A percentile compares a stretch with the other conserved stretches of the same genome.
phyloP scores from a whole-genome alignment of 2,113 vertebrate species.

The Phainopepla nitens region DNA sequence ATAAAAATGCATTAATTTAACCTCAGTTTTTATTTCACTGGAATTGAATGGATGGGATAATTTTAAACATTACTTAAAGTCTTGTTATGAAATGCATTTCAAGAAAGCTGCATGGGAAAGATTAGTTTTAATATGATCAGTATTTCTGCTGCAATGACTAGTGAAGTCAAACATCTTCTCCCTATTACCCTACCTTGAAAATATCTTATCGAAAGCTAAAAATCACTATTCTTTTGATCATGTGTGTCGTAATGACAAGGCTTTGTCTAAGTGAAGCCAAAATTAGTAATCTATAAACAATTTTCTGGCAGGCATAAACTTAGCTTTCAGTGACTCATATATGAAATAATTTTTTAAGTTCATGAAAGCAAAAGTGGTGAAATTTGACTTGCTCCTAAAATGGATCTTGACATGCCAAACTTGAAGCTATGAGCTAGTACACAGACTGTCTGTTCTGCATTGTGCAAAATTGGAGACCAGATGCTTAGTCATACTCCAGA shows the following conservation, averaged over 20 bases:
- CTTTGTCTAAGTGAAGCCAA: not conserved
- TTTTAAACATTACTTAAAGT: not conserved
- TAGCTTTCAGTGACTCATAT: not conserved
- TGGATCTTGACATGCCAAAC: not conserved
- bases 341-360: not conserved
- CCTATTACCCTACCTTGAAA: not conserved
- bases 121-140: not conserved
- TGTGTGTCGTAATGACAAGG: not conserved
- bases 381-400: not conserved
- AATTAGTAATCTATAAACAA: not conserved
- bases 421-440: not conserved
- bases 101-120: not conserved
- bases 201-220: not conserved
- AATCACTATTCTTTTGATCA: not conserved
- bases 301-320: not conserved
- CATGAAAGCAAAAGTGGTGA: not conserved
- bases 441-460: slow-evolving; percentile 12
- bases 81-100: not conserved
- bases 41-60: not conserved
- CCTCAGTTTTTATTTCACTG: not conserved
- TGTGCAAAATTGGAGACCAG: slow-evolving; percentile 38
- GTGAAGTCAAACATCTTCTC: not conserved
- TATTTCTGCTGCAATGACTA: not conserved
- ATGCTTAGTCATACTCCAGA: slow-evolving; percentile 69
- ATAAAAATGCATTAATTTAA: not conserved